Base-by-base conservation (phyloP, 2,888 invertebrate genomes). In the Coenonympha arcania region DNA sequence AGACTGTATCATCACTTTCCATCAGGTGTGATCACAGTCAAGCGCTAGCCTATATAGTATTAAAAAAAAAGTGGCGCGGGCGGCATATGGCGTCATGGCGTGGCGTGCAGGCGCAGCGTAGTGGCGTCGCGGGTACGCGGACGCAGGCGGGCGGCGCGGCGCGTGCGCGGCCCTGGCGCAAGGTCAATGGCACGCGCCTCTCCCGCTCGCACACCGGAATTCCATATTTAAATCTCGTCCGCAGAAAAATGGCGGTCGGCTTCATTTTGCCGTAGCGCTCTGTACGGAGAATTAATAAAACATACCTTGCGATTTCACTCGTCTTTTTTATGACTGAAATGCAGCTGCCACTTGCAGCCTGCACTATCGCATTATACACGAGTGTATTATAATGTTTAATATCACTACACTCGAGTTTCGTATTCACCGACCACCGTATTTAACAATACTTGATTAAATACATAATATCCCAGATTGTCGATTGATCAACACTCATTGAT, bases 181-280 rank as follows among this genome's bases (percentile, higher is more conserved):
- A 84, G 84, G 85, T 86, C 85, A 86, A 84, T 86, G 83, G 84
- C 85, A 84, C 81, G 81, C 81, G 77, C 66, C 80, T 79, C 78
- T 85, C 85, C 79, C 76, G 76, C 85, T 85, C 85, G 79, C 84
- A 84, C 86, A 84, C 85, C 85, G 85, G 85, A 84, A 86, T 86
- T 84, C 86, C 86, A 86, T 85, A 85, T 86, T 86, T 86, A 85
- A 86, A 85, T 85, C 84, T 84, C 83, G 83, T 81, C 85, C 84
- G 85, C 84, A 85, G 83, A 86, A 86, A 86, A 85, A 85, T 84
- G 84, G 84, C 86, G 81, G 78, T 79, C 66, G 68, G 62, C 77
- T 83, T 70, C 83, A 83, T 83, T 82, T 82, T 79, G 71, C 73
- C 68, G 65, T 66, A 68, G 71, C 71, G 65, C 68, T 73, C 72